Percentiles rank a stretch among this genome's conserved stretches.
phyloP scores from a whole-genome alignment of 2,888 invertebrate genomes.

The Limnephilus marmoratus region DNA sequence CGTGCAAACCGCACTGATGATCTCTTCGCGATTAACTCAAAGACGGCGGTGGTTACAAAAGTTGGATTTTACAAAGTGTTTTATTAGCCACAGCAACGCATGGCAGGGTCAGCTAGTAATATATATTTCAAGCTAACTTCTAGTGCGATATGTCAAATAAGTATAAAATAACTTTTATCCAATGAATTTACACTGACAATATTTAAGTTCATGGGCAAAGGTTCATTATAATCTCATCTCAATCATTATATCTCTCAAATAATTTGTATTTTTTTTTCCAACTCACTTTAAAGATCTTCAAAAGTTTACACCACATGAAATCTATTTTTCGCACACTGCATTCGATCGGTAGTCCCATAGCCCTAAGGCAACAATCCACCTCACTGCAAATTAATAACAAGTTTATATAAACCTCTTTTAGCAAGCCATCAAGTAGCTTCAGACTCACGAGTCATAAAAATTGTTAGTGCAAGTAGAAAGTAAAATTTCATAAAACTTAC shows the following conservation, averaged over 20 bases:
- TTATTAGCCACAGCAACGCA: too few relatives aligned
- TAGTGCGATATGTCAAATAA: neutral
- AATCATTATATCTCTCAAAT: neutral
- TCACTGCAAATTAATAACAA: constrained; percentile 69
- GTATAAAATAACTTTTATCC: neutral
- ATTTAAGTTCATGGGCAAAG: neutral
- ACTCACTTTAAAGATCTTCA: constrained; percentile 70
- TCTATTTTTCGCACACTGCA: constrained; percentile 75
- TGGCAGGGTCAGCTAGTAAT: too few relatives aligned
- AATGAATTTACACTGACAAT: neutral
- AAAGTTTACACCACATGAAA: constrained; percentile 74
- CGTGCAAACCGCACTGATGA: too few relatives aligned
- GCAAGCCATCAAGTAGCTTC: neutral
- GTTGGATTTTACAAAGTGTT: too few relatives aligned
- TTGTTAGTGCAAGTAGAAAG: neutral
- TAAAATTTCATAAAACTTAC: constrained; percentile 68
- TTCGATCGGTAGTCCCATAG: constrained; percentile 72
- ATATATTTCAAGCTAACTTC: neutral
- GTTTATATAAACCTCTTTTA: neutral
- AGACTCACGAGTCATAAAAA: neutral
- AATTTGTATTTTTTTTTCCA: neutral
- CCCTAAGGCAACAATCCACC: constrained; percentile 73
- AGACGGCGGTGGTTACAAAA: too few relatives aligned
- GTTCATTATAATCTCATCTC: too few relatives aligned
- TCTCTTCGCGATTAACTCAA: too few relatives aligned